Evolutionary conservation across 1,140 invertebrate genomes (phyloP), one percentile per base, ranked within the genome.

Genomic region (Nomia melanderi): DNA sequence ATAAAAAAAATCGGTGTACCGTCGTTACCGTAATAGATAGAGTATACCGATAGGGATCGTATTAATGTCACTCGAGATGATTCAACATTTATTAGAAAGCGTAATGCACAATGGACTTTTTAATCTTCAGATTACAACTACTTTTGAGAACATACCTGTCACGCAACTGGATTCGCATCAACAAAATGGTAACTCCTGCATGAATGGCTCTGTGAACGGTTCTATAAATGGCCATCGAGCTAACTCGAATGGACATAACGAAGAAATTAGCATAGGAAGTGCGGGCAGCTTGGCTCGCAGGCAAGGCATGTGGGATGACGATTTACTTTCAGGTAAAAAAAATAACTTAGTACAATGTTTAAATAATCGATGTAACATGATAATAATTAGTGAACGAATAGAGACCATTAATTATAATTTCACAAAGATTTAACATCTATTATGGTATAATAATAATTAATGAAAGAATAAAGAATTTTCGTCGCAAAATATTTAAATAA

Each of bases 181-280:
- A n/a, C 78, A 87, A 64, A 90, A 88, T 53, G 84, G 81, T 9
- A 88, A 87, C 73, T 47, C 87, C n/a, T 87, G 80, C 36, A 53
- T 70, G 17, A 89, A 87, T 63, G 84, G 77, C 31, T 85, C 82
- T 20, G 70, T 65, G 66, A 91, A 90, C 56, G 88, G 83, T 59
- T 90, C 81, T 11, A 76, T 83, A 65, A 90, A 83, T 60, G 80
- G 86, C 50, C 84, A 88, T 36, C 81, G 84, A 56, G 86, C 86
- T 6, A 81, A 72, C 25, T 67, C 74, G 12, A 89, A 89, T 59
- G 87, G 87, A 44, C 87, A 91, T 39, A 94, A 93, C 53, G 95
- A 96, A 88, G 95, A 95, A 86, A 94, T 96, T 79, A 96, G 95
- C 77, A 96, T 97, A 71, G 96, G 96, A 14, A 96, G 95, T 50